phyloP scores from a whole-genome alignment of 2,113 vertebrate genomes.

The Mirounga angustirostris region DNA sequence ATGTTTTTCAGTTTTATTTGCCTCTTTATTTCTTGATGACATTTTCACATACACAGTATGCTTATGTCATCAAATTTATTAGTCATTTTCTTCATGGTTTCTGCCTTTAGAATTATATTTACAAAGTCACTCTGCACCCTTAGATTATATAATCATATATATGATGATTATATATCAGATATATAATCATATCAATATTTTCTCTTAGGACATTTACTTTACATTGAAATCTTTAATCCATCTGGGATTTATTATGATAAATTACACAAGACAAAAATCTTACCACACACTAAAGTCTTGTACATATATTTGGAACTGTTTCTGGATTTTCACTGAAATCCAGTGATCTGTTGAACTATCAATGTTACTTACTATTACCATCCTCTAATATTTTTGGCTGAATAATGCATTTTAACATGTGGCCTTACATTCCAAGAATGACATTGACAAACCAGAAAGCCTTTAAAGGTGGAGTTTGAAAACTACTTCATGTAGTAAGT shows the following conservation, averaged over 20 bases:
- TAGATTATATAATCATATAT: conserved; percentile 6
- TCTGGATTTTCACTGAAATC: conserved; percentile 18
- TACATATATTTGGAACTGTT: conserved; percentile 2
- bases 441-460: conserved; percentile 37
- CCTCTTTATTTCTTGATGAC: conserved; percentile 53
- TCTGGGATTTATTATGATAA: conserved; percentile 45
- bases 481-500: conserved; percentile 29
- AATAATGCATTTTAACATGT: conserved; percentile 23
- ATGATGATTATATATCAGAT: too few relatives aligned
- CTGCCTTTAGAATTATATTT: conserved; percentile 50
- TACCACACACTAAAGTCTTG: neutral
- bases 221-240: conserved; percentile 39
- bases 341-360: neutral
- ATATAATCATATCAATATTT: conserved; percentile 34
- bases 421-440: conserved; percentile 24
- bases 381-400: conserved; percentile 30
- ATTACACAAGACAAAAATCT: conserved; percentile 39
- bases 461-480: conserved; percentile 42
- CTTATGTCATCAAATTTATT: conserved; percentile 59
- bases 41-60: conserved; percentile 41
- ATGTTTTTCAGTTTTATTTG: conserved; percentile 60
- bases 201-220: conserved; percentile 46
- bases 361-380: neutral
- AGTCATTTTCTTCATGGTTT: conserved; percentile 58
- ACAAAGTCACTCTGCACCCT: conserved; percentile 17